phyloP scores from a whole-genome alignment of 2,113 vertebrate genomes.

The Gracilinanus agilis region DNA sequence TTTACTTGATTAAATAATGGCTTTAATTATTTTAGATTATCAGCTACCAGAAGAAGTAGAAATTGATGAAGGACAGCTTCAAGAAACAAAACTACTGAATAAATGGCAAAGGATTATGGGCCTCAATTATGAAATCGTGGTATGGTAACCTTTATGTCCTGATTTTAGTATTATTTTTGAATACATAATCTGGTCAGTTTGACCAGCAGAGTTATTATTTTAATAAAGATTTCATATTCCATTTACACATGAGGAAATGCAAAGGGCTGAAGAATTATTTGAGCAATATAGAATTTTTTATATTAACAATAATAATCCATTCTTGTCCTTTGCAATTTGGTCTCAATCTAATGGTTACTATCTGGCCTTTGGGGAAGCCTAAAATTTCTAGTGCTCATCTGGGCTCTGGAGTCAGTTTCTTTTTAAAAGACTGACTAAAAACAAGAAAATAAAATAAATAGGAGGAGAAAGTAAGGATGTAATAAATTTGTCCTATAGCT shows the following conservation, averaged over 20 bases:
- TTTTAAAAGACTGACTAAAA: slow-evolving; percentile 2
- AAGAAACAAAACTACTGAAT: slow-evolving; percentile 78
- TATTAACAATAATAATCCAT: neutral
- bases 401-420: slow-evolving; percentile 1
- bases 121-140: slow-evolving; percentile 92
- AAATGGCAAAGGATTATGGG: slow-evolving; percentile 95
- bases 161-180: slow-evolving; percentile 23
- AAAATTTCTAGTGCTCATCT: slow-evolving; percentile 1
- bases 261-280: neutral
- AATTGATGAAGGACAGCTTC: slow-evolving; percentile 57
- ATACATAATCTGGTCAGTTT: neutral
- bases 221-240: neutral
- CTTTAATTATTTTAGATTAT: slow-evolving; percentile 53
- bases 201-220: neutral
- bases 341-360: slow-evolving; percentile 9
- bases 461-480: slow-evolving; percentile 5
- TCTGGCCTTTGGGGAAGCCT: neutral
- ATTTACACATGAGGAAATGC: neutral
- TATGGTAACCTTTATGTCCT: slow-evolving; percentile 81
- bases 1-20: slow-evolving; percentile 13
- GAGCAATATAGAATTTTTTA: neutral
- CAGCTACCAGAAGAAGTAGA: slow-evolving; percentile 78
- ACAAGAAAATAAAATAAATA: slow-evolving; percentile 32
- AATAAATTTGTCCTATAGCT: neutral
- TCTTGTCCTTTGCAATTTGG: neutral